Conservation (phyloP, 2,797 vertebrate species). For the Craterocephalus amniculus region DNA sequence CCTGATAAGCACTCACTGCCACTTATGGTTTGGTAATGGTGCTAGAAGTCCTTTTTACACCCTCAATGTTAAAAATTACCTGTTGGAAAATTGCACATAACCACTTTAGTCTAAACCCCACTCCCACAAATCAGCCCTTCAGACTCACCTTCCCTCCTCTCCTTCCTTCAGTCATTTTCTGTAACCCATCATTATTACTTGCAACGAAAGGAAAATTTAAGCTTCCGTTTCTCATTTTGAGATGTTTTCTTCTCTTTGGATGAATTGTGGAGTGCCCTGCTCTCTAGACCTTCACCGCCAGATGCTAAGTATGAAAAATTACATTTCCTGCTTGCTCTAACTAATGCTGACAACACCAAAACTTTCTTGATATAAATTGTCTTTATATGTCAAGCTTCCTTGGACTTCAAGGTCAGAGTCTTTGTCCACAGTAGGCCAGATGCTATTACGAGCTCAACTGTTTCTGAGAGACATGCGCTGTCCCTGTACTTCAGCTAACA, state of each 20-base stretch:
- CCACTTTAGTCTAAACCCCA: conserved; percentile 9
- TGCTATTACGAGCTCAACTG: conserved; percentile 52
- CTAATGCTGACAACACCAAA: conserved; percentile 51
- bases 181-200: conserved; percentile 61
- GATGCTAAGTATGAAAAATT: conserved; percentile 56
- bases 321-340: conserved; percentile 38
- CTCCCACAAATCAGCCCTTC: conserved; percentile 16
- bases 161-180: conserved; percentile 28
- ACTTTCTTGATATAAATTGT: conserved; percentile 57
- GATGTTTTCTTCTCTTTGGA: conserved; percentile 14
- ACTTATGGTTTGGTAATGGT: conserved; percentile 13
- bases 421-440: conserved; percentile 49
- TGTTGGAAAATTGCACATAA: conserved; percentile 46
- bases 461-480: conserved; percentile 51
- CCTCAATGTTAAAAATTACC: conserved; percentile 39
- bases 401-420: conserved; percentile 59
- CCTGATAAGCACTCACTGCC: conserved; percentile 11
- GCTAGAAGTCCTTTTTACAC: conserved; percentile 39
- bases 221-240: conserved; percentile 50
- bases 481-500: conserved; percentile 62
- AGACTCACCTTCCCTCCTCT: conserved; percentile 35
- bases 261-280: conserved; percentile 24
- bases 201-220: conserved; percentile 38
- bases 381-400: conserved; percentile 46
- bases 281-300: conserved; percentile 44